Conservation (phyloP, 2,797 vertebrate species). For the Periparus ater region DNA sequence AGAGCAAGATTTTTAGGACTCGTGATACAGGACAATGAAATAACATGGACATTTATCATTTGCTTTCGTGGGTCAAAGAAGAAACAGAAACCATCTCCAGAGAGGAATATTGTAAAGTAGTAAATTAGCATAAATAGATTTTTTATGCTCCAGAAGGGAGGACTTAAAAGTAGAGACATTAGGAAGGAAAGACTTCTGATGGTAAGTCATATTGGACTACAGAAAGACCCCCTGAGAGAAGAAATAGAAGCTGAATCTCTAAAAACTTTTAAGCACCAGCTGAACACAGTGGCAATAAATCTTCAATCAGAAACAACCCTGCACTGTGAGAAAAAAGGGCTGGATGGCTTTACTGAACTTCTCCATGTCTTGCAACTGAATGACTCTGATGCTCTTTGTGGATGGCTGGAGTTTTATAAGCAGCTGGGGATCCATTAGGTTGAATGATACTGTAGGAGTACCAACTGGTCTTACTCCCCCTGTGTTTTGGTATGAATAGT, state of each 20-base stretch:
- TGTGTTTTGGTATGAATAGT: background rate
- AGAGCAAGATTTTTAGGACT: background rate
- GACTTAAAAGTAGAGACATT: background rate
- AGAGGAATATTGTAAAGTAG: background rate
- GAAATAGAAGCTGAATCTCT: conserved; percentile 1
- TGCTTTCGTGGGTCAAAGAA: background rate
- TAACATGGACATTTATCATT: background rate
- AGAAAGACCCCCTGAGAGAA: background rate
- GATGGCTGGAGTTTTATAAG: background rate
- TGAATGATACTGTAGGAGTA: background rate
- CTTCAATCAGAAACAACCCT: background rate
- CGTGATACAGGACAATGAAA: background rate
- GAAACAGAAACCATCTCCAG: background rate
- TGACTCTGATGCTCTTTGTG: background rate
- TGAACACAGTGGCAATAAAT: background rate
- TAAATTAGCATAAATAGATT: background rate
- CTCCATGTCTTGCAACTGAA: background rate
- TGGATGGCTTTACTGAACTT: background rate
- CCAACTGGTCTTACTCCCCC: background rate
- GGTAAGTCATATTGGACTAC: background rate
- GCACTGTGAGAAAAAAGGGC: background rate
- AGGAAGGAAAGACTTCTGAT: background rate
- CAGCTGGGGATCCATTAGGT: background rate
- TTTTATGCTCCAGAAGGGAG: background rate
- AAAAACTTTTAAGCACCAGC: background rate